A percentile compares a stretch with the other conserved stretches of the same genome.
These are phyloP conservation scores for Semnornis frantzii DNA, from an alignment of 2,113 vertebrate species.

Conservation along the genomic window DNA sequence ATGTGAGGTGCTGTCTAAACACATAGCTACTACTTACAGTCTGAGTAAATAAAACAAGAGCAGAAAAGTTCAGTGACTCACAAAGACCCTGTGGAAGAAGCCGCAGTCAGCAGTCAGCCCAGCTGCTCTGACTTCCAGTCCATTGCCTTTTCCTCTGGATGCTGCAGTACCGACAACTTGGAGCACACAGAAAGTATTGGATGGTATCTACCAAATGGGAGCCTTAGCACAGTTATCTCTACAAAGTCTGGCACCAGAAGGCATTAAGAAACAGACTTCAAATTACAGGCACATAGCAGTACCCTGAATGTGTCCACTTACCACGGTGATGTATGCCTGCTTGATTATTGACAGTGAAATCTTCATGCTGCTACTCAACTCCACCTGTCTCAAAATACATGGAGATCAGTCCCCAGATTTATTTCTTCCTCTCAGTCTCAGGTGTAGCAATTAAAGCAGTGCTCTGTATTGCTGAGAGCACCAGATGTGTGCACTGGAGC, in stretches of 20 bases:
- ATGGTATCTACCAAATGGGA: neutral
- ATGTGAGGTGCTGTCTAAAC: neutral
- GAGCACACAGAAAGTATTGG: neutral
- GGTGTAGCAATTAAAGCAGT: constrained; percentile 68
- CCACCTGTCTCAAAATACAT: neutral
- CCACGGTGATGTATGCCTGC: neutral
- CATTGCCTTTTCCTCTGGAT: neutral
- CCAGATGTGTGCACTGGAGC: constrained; percentile 61
- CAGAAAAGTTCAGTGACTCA: neutral
- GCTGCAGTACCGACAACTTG: neutral
- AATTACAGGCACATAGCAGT: neutral
- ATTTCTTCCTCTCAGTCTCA: constrained; percentile 46
- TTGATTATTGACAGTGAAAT: constrained; percentile 14
- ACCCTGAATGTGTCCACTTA: neutral
- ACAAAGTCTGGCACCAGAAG: neutral
- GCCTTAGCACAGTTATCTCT: neutral
- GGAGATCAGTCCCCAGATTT: constrained; percentile 25
- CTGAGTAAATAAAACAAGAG: neutral
- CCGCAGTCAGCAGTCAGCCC: neutral
- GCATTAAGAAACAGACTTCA: constrained; percentile 14
- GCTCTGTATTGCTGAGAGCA: constrained; percentile 51
- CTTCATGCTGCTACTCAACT: neutral
- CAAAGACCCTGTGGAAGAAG: neutral
- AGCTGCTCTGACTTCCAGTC: neutral
- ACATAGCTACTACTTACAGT: neutral